A percentile compares a stretch with the other conserved stretches of the same genome.
phyloP scores from a whole-genome alignment of 1,140 invertebrate species.

The Magallana ariakensis region DNA sequence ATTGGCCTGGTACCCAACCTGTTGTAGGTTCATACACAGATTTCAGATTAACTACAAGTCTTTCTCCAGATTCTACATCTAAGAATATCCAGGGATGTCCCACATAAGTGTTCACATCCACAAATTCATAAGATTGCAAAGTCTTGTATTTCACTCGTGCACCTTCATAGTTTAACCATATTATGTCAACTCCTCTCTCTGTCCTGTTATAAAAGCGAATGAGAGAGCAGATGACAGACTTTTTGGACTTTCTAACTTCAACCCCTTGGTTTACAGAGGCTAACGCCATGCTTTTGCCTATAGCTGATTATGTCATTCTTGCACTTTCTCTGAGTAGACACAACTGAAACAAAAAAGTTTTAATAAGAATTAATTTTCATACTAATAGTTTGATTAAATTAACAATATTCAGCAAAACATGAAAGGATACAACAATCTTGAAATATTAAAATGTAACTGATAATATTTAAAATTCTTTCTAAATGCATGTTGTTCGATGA shows the following conservation, averaged over 20 bases:
- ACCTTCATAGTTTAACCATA: constrained; percentile 88
- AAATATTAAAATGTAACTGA: no score
- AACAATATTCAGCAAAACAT: no score
- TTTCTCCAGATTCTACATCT: constrained; percentile 84
- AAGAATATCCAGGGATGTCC: constrained; percentile 88
- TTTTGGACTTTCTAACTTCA: constrained; percentile 46
- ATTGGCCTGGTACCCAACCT: constrained; percentile 57
- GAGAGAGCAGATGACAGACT: constrained; percentile 78
- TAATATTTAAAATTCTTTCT: no score
- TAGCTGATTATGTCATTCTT: neutral
- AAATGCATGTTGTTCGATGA: no score
- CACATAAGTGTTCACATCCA: constrained; percentile 86
- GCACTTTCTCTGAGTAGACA: neutral
- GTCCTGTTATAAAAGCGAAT: constrained; percentile 87
- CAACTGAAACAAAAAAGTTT: no score
- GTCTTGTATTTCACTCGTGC: constrained; percentile 82
- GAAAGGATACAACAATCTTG: no score
- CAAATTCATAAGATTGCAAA: constrained; percentile 80
- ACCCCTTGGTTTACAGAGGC: neutral
- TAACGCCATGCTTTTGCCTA: neutral
- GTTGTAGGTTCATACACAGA: constrained; percentile 64
- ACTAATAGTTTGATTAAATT: no score
- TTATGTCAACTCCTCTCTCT: constrained; percentile 83
- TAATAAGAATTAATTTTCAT: no score
- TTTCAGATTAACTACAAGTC: constrained; percentile 72